Percentiles rank a stretch among this genome's conserved stretches.
Evolutionary conservation across 2,113 vertebrate species (phyloP).

Genomic region (Salvelinus sp.): DNA sequence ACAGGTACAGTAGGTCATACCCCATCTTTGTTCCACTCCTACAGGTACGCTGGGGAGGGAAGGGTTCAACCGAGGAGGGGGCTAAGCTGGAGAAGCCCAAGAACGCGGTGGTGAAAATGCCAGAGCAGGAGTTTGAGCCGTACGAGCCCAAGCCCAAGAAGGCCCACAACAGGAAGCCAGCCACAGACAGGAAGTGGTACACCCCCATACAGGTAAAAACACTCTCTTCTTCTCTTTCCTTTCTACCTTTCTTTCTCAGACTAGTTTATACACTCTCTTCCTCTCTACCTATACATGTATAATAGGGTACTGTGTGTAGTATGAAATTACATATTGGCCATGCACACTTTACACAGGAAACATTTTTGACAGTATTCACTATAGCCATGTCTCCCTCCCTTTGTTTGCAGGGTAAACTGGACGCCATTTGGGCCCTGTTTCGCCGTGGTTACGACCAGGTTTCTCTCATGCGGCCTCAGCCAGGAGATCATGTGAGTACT

Average conservation of each 20-base stretch:
- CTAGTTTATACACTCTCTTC: neutral
- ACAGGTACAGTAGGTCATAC: neutral
- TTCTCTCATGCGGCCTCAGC: slow-evolving; percentile 87
- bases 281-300: neutral
- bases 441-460: slow-evolving; percentile 87
- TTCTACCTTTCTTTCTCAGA: neutral
- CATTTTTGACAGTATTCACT: neutral
- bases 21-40: neutral
- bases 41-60: slow-evolving; percentile 90
- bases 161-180: slow-evolving; percentile 69
- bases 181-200: slow-evolving; percentile 86
- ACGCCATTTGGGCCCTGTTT: slow-evolving; percentile 84
- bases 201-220: slow-evolving; percentile 81
- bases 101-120: slow-evolving; percentile 90
- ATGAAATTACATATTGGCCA: neutral
- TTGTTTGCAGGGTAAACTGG: slow-evolving; percentile 83
- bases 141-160: slow-evolving; percentile 87
- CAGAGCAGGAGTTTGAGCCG: slow-evolving; percentile 88
- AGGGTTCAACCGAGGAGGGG: slow-evolving; percentile 90
- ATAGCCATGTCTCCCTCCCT: slow-evolving; percentile 19
- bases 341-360: neutral
- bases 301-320: neutral
- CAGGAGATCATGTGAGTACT: slow-evolving; percentile 83
- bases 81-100: slow-evolving; percentile 91
- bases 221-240: neutral